Conservation (phyloP, 2,113 vertebrate species). For the Saguinus imperator region DNA sequence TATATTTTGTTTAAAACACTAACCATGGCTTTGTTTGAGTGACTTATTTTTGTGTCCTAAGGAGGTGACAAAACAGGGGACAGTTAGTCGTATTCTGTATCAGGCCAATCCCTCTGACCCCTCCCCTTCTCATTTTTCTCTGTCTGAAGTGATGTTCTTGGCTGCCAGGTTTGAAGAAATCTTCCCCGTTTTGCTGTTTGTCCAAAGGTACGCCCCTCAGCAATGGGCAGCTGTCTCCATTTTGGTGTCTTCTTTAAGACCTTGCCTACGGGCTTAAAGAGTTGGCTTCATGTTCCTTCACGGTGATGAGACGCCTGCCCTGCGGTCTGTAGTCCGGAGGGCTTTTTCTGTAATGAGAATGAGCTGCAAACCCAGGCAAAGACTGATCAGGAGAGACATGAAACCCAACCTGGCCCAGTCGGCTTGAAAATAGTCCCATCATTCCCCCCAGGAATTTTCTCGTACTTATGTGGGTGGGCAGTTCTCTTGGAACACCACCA, state of each 20-base stretch:
- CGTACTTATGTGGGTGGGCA: background rate
- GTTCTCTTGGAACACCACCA: background rate
- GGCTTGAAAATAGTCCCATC: background rate
- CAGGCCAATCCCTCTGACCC: background rate
- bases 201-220: background rate
- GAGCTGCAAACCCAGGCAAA: background rate
- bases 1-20: background rate
- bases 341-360: background rate
- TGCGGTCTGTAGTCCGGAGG: background rate
- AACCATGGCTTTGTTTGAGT: conserved; percentile 52
- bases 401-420: background rate
- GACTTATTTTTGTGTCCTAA: conserved; percentile 39
- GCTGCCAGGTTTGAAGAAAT: conserved; percentile 28
- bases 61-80: background rate
- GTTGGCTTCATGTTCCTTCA: background rate
- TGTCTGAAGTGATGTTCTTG: conserved; percentile 33
- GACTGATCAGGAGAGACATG: background rate
- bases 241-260: background rate
- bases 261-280: background rate
- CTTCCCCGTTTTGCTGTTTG: conserved; percentile 29
- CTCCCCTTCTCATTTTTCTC: conserved; percentile 54
- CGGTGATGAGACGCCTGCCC: background rate
- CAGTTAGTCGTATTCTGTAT: background rate
- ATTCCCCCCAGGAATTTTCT: background rate
- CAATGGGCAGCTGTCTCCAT: background rate